Base-by-base conservation (phyloP, 1,140 invertebrate genomes). In the Mylabris phalerata region DNA sequence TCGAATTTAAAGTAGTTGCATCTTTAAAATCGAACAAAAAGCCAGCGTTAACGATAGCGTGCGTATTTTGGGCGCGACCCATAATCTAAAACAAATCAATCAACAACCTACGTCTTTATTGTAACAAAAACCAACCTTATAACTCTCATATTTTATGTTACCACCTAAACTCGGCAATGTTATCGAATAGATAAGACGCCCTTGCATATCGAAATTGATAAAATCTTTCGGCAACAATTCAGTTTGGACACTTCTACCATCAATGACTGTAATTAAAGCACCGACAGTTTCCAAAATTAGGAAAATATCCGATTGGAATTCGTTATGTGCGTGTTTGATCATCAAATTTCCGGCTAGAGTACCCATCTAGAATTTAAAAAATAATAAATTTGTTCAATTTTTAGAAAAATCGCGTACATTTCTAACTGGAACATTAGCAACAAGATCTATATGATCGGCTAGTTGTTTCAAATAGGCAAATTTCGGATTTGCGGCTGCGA, bases 281-380 rank as follows among this genome's bases (percentile, higher is more conserved):
- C 82, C 82, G 58, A 83, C 80, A 19, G 84, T 82, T 78, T 88
- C 87, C 50, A 92, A 75, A 39, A 89, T 77, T 42, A 89, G 67
- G 72, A 89, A 92, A 24, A 92, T 65, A 75, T 92, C 89, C 1
- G 89, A 92, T 32, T 84, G 86, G 73, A 93, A 92, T 68, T 89
- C 84, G 7, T 75, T 78, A 65, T 90, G 77, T 10, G 75, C 60
- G 69, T 91, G 80, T 75, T 92, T 93, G 46, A 92, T 79, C 75
- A 83, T 85, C 57, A 93, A 75, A 72, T 93, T 93, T 41, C 90
- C 90, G 44, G 84, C 89, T 57, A 91, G 75, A 13, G 83, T 85
- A 55, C 85, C 88, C 62, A 83, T 80, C 85, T 88, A 19, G 19
- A 19, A 19, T 19, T 19, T 1, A 19, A 67, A 42, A 63, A 41